Evolutionary conservation across 1,140 invertebrate genomes (phyloP), one percentile per base, ranked within the genome.

Genomic region (Neoseiulus cucumeris): DNA sequence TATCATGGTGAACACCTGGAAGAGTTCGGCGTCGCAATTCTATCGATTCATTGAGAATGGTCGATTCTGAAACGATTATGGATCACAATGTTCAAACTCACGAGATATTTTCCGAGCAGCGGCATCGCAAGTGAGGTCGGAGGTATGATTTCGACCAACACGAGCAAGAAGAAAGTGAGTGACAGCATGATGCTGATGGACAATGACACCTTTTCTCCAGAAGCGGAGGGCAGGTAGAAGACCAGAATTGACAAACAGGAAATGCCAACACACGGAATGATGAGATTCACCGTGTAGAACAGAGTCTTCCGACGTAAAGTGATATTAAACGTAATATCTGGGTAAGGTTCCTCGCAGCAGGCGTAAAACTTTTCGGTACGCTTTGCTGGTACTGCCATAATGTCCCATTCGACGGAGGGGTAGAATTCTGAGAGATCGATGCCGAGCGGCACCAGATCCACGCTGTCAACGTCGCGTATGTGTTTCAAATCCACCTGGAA

Each of bases 141-240:
- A 42, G 94, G 94, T 75, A 97, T 97, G 73, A 98, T 93, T 81
- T 95, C 91, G 65, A 91, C 91, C 72, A 98, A 78, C 68, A 98
- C 81, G 73, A 98, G 82, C 81, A 98, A 97, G 81, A 98, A 98
- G 77, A 98, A 93, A 74, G 93, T 98, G 74, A 98, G 87, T 0
- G 96, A 98, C 18, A 99, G 83, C 0, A 99, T 82, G 72, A 99
- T 98, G 70, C 92, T 96, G 71, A 99, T 98, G 75, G 92, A 96
- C 1, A 99, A 81, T 0, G 92, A 92, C 70, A 98, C 76, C 74
- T 98, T 96, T 77, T 98, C 94, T 65, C 94, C 92, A 44, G 90
- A 94, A 77, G 98, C 92, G 64, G 91, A 95, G 41, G 96, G 96
- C 70, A 99, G 76, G 76, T 98, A 98, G 79, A 99, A 99, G 66